Conservation (phyloP, 2,113 vertebrate species). For the Triplophysa tibetana region DNA sequence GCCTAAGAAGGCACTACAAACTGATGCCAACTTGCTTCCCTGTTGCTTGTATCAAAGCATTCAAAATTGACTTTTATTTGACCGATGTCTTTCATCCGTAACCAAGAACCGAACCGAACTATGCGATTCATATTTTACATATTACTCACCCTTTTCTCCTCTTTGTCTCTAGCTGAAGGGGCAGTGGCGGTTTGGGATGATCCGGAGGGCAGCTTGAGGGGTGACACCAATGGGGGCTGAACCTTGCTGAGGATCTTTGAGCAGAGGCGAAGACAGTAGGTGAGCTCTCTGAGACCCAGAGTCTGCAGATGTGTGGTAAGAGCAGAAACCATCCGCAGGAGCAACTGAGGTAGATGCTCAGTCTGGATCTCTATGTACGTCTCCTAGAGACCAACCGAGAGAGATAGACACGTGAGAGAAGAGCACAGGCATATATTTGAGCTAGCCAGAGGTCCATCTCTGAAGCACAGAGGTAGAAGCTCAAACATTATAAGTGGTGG, state of each 20-base stretch:
- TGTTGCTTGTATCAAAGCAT: constrained; percentile 6
- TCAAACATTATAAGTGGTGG: background rate
- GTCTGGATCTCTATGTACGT: constrained; percentile 99
- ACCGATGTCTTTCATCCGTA: too few relatives aligned
- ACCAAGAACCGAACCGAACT: too few relatives aligned
- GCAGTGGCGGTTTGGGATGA: constrained; percentile 65
- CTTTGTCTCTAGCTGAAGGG: constrained; percentile 76
- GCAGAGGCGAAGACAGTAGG: constrained; percentile 92
- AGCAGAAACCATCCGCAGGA: constrained; percentile 93
- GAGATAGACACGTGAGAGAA: background rate
- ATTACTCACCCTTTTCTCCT: constrained; percentile 82
- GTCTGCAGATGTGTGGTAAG: constrained; percentile 88
- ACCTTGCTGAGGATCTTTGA: constrained; percentile 99
- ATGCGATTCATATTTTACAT: background rate
- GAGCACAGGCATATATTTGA: background rate
- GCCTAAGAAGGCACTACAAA: background rate
- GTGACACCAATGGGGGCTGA: constrained; percentile 90
- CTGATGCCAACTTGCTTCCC: background rate
- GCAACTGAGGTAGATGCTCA: constrained; percentile 93
- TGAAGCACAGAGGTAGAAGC: background rate
- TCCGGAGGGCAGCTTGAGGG: constrained; percentile 74
- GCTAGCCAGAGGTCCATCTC: background rate
- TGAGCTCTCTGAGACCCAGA: constrained; percentile 86
- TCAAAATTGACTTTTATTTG: too few relatives aligned
- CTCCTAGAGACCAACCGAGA: constrained; percentile 75